These are phyloP conservation scores for Embiotoca jacksoni DNA, from an alignment of 2,113 vertebrate genomes.

Conservation along the genomic window DNA sequence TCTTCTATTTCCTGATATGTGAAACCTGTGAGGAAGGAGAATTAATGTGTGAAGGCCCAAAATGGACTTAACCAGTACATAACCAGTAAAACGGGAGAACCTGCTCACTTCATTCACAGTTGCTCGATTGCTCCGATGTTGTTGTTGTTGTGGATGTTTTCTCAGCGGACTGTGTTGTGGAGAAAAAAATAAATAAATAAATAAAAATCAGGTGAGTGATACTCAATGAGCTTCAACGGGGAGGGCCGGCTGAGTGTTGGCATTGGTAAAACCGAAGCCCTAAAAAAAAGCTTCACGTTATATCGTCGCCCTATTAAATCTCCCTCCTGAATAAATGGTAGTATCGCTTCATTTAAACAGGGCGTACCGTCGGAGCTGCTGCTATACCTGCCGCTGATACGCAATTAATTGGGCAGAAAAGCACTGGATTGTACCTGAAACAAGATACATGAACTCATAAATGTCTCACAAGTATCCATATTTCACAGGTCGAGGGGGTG, in stretches of 20 bases:
- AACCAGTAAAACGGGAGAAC: too few relatives aligned
- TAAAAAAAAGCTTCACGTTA: not conserved
- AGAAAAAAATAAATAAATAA: too few relatives aligned
- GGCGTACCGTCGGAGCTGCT: not conserved
- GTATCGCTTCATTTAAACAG: constrained; percentile 25
- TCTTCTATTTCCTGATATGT: too few relatives aligned
- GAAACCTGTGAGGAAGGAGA: too few relatives aligned
- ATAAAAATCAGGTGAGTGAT: not conserved
- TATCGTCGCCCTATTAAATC: constrained; percentile 12
- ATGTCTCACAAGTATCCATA: constrained; percentile 74
- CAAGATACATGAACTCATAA: constrained; percentile 55
- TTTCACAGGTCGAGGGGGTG: constrained; percentile 75
- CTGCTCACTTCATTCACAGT: too few relatives aligned
- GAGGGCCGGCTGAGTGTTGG: constrained; percentile 46
- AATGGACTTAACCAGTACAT: too few relatives aligned
- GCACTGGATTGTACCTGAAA: constrained; percentile 44
- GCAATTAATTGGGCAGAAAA: constrained; percentile 39
- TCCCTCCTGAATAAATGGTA: not conserved
- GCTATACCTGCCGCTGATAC: constrained; percentile 27
- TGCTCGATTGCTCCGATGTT: not conserved
- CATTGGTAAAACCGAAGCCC: constrained; percentile 54
- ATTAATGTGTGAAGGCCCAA: too few relatives aligned
- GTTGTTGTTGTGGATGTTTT: constrained; percentile 13
- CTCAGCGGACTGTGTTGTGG: constrained; percentile 1
- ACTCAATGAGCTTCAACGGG: constrained; percentile 30